Evolutionary conservation across 2,888 invertebrate species (phyloP), one percentile per base, ranked within the genome.

Genomic region (Allacma fusca): DNA sequence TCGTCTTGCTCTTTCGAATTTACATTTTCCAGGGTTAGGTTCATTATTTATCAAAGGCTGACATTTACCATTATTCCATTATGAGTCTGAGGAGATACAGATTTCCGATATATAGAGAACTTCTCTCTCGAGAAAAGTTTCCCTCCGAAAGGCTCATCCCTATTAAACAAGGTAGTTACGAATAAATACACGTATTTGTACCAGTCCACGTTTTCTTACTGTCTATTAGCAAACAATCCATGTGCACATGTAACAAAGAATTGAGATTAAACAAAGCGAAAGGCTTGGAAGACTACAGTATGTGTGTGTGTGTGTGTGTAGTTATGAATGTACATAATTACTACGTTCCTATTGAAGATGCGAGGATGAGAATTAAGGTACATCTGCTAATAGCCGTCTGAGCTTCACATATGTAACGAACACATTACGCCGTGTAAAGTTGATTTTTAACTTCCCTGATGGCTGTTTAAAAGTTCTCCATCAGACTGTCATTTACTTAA

Each of bases 1-100:
- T 40, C 40, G 40, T n/a, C 59, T 59, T 59, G 19, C n/a, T 59
- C 59, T 59, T 59, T 21, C n/a, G n/a, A 13, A 59, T 59, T 59
- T 59, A n/a, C 59, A 59, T n/a, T 59, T 59, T 59, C 59, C 59
- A 21, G 59, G 19, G 59, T 59, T 59, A 21, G 59, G 59, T 23
- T 59, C 59, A 21, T 59, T 59, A 19, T 59, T 23, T n/a, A 19
- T 59, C 19, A 21, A 59, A 21, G 5, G 7, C 59, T 59, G 19
- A 21, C 59, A 59, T 59, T 59, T 59, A 7, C n/a, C 23, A 59
- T 59, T 59, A 21, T 59, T 13, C 23, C 59, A 13, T 7, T 59
- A 7, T 59, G 59, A n/a, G n/a, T n/a, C n/a, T n/a, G n/a, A n/a
- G n/a, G n/a, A n/a, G n/a, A n/a, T n/a, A n/a, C n/a, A n/a, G n/a